Base-by-base conservation (phyloP, 2,113 vertebrate species). In the Otolemur garnettii region DNA sequence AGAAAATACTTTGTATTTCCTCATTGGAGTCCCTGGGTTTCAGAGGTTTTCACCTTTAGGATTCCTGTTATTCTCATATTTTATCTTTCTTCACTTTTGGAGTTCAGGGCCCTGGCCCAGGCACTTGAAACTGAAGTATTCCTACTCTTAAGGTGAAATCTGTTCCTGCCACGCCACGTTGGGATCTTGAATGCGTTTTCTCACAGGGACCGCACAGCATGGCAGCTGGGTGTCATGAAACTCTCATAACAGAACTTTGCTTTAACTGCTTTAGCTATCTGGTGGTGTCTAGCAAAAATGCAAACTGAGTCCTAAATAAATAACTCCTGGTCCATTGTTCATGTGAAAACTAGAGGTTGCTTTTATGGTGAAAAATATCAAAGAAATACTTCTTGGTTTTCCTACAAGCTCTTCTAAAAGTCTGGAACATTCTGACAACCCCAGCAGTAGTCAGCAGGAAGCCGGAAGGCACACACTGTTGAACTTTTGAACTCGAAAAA, bases 401-500 rank as follows among this genome's bases (percentile, higher is more conserved):
- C 75, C 50, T 60, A 22, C 60, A 62, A 60, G 62, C 35, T 88
- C n/a, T 68, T 30, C 59, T 17, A 55, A 92, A 95, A 87, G 55
- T 88, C 53, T 22, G 13, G 64, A 94, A 38, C 42, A 33, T 66
- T 92, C 87, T 57, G 42, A 89, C 45, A 81, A 26, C 30, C 74
- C 38, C 21, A 21, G 71, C 59, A 42, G 62, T 75, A 96, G 78
- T 72, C 60, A 9, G 86, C 38, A 71, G 91, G 89, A 90, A 89
- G 84, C 79, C 0, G 0, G 64, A 88, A 95, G 59, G 79, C 64
- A 38, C 10, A 12, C 12, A 28, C 38, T 72, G 7, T 24, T 97
- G 96, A 97, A 97, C 94, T 97, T 97, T 90, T 97, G 97, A 98
- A 97, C 96, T 91, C 71, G 26, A 59, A 94, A 94, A 95, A 45